Evolutionary conservation across 64 coral and sea anemone genomes (phyloP), one percentile per base, ranked within the genome.

Genomic region (Exaiptasia diaphana): DNA sequence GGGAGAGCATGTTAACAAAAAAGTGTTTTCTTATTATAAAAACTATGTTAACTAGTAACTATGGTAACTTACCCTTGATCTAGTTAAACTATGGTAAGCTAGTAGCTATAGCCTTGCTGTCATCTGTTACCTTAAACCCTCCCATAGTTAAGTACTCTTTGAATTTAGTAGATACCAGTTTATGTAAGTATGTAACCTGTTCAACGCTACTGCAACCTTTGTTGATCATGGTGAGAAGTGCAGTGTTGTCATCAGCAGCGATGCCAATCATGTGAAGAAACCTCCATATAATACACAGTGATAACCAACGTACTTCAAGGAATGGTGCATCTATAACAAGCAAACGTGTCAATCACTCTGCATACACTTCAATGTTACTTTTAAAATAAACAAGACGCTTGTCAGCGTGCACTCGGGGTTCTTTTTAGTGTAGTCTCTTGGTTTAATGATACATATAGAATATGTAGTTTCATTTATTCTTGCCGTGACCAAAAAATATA

Each of bases 301-400:
- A 70, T 24, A 50, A 79, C 91, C 91, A 94, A 17, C 74, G 73
- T 17, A 87, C 22, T 32, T 87, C 73, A n/a, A 87, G 73, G n/a
- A 87, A 63, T 50, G 84, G 73, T 20, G 45, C 14, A 53, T 77
- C 84, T 87, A 43, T n/a, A 61, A n/a, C n/a, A 79, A 62, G 36
- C 3, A 79, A 41, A 61, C 3, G 29, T 9, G 18, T 14, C 7
- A 58, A 60, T 14, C 9, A 18, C 6, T 0, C 27, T 39, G 29
- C n/a, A 59, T 59, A 59, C 17, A n/a, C 9, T 3, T 28, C 9
- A 8, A 24, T 28, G 55, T 24, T 24, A 28, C 21, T n/a, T n/a
- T 59, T 28, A n/a, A n/a, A n/a, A n/a, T n/a, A n/a, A n/a, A n/a
- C n/a, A n/a, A n/a, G n/a, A n/a, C n/a, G n/a, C n/a, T n/a, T n/a